phyloP scores from a whole-genome alignment of 1,140 invertebrate species.

The Cyclargus thomasi region DNA sequence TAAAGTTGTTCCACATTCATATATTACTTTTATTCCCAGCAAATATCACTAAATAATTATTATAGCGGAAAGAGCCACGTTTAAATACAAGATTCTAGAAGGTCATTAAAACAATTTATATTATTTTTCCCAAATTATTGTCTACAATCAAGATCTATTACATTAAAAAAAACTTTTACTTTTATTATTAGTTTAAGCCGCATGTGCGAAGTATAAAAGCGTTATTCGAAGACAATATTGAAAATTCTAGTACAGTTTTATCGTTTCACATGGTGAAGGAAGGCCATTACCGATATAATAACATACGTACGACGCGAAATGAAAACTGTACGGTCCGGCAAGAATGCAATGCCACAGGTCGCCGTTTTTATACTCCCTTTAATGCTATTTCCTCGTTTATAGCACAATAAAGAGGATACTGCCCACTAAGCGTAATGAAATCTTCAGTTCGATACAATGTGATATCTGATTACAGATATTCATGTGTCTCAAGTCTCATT shows the following conservation, averaged over 20 bases:
- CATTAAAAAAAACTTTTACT: too few relatives aligned
- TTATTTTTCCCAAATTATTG: too few relatives aligned
- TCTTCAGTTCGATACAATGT: conserved; percentile 64
- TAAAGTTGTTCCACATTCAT: too few relatives aligned
- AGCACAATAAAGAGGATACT: conserved; percentile 70
- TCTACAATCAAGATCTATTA: too few relatives aligned
- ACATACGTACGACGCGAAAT: conserved; percentile 35
- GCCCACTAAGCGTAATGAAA: conserved; percentile 73
- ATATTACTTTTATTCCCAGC: too few relatives aligned
- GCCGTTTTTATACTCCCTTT: conserved; percentile 63
- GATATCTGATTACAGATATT: conserved; percentile 44
- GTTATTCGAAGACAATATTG: not conserved
- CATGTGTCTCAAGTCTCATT: not conserved
- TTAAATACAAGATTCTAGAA: too few relatives aligned
- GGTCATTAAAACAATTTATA: too few relatives aligned
- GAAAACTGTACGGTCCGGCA: conserved; percentile 46
- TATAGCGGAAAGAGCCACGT: too few relatives aligned
- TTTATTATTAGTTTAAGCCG: too few relatives aligned
- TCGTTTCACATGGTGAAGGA: conserved; percentile 18
- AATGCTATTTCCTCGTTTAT: conserved; percentile 71
- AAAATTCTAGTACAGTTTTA: conserved; percentile 15
- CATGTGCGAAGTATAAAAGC: not conserved
- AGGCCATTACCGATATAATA: conserved; percentile 35
- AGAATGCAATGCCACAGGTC: conserved; percentile 70
- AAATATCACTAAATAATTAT: too few relatives aligned